Percentiles rank a stretch among this genome's conserved stretches.
These are phyloP conservation scores for Tamias sibiricus DNA, from an alignment of 2,113 vertebrate genomes.

Conservation along the genomic window DNA sequence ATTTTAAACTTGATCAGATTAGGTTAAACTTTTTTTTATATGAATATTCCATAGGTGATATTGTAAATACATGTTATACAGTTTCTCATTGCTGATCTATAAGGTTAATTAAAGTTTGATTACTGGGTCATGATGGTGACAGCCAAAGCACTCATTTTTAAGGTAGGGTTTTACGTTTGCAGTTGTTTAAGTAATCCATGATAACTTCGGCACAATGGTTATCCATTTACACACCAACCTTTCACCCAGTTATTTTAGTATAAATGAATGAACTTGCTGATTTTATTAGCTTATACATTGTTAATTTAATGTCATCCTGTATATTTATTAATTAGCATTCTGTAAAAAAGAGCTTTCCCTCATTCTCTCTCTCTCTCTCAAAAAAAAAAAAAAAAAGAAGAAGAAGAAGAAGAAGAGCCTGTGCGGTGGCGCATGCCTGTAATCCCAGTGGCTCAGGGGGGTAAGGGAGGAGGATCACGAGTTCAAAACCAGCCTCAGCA, in stretches of 20 bases:
- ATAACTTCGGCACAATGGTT: not conserved
- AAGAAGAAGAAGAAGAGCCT: too few species aligned
- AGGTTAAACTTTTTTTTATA: slow-evolving; percentile 3
- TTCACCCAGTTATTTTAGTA: not conserved
- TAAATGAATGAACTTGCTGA: not conserved
- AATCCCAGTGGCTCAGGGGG: too few species aligned
- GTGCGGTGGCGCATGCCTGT: too few species aligned
- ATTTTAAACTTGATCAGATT: slow-evolving; percentile 28
- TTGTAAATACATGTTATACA: slow-evolving; percentile 39
- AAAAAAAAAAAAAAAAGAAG: too few species aligned
- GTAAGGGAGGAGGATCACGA: too few species aligned
- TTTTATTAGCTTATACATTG: not conserved
- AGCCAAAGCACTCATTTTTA: slow-evolving; percentile 13
- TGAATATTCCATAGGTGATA: not conserved
- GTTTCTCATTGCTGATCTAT: not conserved
- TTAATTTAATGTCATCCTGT: not conserved
- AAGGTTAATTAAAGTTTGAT: slow-evolving; percentile 28
- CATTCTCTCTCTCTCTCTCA: too few species aligned
- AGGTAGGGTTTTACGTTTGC: slow-evolving; percentile 12
- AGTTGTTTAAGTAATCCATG: not conserved
- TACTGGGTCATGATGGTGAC: not conserved
- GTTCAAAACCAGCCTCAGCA: too few species aligned
- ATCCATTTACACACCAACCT: not conserved
- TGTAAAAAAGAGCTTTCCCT: not conserved
- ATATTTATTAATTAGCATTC: not conserved